A percentile compares a stretch with the other conserved stretches of the same genome.
Conservation (phyloP, 2,797 vertebrate genomes). For the Sebastes diploproa region DNA sequence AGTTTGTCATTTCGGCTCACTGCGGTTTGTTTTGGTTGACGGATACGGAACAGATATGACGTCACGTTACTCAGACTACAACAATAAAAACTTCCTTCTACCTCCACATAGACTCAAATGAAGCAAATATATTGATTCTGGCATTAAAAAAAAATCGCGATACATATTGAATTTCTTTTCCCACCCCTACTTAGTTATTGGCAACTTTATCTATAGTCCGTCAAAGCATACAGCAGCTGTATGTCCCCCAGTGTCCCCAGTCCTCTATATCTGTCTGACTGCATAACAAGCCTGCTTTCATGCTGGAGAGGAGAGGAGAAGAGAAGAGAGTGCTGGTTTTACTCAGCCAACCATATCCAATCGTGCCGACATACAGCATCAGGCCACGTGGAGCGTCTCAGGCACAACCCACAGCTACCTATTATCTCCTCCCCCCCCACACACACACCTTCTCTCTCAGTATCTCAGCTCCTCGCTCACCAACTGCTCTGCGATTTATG, state of each 20-base stretch:
- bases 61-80: too few relatives aligned
- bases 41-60: too few relatives aligned
- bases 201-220: not conserved
- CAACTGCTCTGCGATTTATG: slow-evolving; percentile 53
- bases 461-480: slow-evolving; percentile 54
- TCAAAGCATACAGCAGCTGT: slow-evolving; percentile 5
- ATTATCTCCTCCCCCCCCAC: slow-evolving; percentile 52
- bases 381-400: slow-evolving; percentile 42
- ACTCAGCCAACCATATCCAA: slow-evolving; percentile 69
- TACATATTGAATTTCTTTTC: too few relatives aligned
- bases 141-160: too few relatives aligned
- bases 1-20: too few relatives aligned
- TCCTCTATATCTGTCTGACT: slow-evolving; percentile 30
- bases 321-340: slow-evolving; percentile 21
- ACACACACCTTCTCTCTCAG: slow-evolving; percentile 45
- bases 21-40: too few relatives aligned
- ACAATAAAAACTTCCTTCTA: too few relatives aligned
- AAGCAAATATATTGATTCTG: too few relatives aligned
- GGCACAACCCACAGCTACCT: slow-evolving; percentile 56
- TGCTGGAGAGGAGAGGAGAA: slow-evolving; percentile 11
- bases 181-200: too few relatives aligned
- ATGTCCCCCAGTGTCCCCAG: not conserved
- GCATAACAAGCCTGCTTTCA: slow-evolving; percentile 51
- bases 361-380: slow-evolving; percentile 62
- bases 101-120: too few relatives aligned